Conservation (phyloP, 1,140 invertebrate genomes). For the Papilio glaucus region DNA sequence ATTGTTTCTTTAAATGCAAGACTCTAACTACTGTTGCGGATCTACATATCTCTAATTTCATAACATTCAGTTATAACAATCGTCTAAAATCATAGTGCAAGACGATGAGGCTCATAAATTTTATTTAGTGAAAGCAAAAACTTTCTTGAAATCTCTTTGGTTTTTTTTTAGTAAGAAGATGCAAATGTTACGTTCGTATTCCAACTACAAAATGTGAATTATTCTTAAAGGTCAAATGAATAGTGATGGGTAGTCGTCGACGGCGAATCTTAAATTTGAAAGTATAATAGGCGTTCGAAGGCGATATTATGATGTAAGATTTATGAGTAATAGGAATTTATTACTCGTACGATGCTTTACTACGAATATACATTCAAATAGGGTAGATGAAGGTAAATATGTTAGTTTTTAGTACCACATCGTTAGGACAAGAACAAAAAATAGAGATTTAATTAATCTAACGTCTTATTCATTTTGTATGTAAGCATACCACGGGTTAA, state of each 20-base stretch:
- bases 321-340: conserved; percentile 28
- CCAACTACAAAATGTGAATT: conserved; percentile 26
- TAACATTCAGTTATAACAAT: conserved; percentile 7
- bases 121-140: conserved; percentile 37
- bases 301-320: conserved; percentile 36
- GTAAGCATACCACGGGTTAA: too few species aligned
- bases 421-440: too few species aligned
- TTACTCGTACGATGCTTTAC: conserved; percentile 22
- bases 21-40: too few species aligned
- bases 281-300: conserved; percentile 35
- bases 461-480: too few species aligned
- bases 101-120: conserved; percentile 34
- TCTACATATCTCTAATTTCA: conserved; percentile 1
- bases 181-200: conserved; percentile 29
- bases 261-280: conserved; percentile 37
- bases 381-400: not conserved
- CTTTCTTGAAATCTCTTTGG: conserved; percentile 30
- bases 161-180: conserved; percentile 31
- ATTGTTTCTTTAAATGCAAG: too few species aligned
- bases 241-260: conserved; percentile 28
- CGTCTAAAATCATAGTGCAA: conserved; percentile 26
- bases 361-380: not conserved
- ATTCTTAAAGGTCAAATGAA: conserved; percentile 38
- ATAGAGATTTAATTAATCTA: too few species aligned
- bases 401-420: not conserved